These are phyloP conservation scores for Hydra vulgaris DNA, from an alignment of 30 jellyfish, hydroid and myxozoan species.

Conservation along the genomic window DNA sequence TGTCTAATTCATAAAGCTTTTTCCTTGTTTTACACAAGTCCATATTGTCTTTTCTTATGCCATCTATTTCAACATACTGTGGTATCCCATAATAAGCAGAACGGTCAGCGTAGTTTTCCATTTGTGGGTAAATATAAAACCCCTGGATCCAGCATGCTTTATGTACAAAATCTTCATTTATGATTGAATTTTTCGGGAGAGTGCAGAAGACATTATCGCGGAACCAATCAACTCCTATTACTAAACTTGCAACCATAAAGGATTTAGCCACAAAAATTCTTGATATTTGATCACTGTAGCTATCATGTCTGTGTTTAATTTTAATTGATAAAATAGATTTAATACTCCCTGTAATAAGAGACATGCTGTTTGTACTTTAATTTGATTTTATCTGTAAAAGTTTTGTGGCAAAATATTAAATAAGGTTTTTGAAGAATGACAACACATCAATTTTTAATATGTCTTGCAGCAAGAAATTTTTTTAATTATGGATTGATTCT, in stretches of 20 bases:
- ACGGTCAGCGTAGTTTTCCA: not conserved
- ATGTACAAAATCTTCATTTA: conserved; percentile 6
- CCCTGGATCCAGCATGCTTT: conserved; percentile 34
- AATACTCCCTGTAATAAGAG: conserved; percentile 25
- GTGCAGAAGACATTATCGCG: conserved; percentile 20
- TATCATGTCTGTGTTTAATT: conserved; percentile 23
- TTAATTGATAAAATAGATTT: conserved; percentile 17
- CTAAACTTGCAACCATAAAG: conserved; percentile 28
- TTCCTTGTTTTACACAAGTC: not conserved
- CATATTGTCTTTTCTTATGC: conserved; percentile 7
- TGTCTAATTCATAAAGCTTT: not conserved
- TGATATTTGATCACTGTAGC: conserved; percentile 28
- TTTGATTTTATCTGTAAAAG: not conserved
- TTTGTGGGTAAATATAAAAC: conserved; percentile 21
- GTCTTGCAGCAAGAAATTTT: not conserved
- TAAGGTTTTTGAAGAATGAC: not conserved
- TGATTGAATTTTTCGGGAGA: conserved; percentile 6
- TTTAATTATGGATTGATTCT: not conserved
- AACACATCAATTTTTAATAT: not conserved
- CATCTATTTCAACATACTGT: conserved; percentile 5
- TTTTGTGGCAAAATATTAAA: not conserved
- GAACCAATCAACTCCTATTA: conserved; percentile 41
- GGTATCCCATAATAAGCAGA: conserved; percentile 37
- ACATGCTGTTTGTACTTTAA: conserved; percentile 10
- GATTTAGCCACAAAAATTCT: conserved; percentile 23